Percentiles rank a stretch among this genome's conserved stretches.
phyloP scores from a whole-genome alignment of 2,888 invertebrate genomes.

The Drosophila nr. fundita region DNA sequence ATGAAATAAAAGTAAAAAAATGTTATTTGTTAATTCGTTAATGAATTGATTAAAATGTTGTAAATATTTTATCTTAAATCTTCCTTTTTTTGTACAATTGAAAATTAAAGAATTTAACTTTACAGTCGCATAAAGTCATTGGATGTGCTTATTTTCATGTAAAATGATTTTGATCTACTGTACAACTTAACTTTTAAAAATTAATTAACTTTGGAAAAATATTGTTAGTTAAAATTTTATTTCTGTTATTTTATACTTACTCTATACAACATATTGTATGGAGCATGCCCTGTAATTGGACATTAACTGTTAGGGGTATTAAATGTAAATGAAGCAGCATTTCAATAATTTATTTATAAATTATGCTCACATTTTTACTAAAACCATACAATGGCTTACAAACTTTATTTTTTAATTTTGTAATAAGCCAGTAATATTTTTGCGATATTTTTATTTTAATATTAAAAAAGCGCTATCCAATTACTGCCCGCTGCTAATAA shows the following conservation, averaged over 20 bases:
- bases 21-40: background rate
- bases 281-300: background rate
- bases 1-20: background rate
- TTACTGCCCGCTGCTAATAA: background rate
- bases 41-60: background rate
- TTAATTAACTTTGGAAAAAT: background rate
- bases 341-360: background rate
- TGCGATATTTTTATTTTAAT: background rate
- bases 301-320: background rate
- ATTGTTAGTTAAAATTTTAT: background rate
- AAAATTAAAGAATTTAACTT: background rate
- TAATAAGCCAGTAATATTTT: background rate
- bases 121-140: background rate
- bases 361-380: background rate
- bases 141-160: background rate
- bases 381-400: background rate
- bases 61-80: background rate
- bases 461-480: background rate
- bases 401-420: background rate
- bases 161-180: background rate
- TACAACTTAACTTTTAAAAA: background rate
- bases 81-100: background rate
- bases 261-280: background rate
- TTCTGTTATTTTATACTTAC: background rate
- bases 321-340: background rate